These are phyloP conservation scores for Eristalis pertinax DNA, from an alignment of 2,888 invertebrate species.

Conservation along the genomic window DNA sequence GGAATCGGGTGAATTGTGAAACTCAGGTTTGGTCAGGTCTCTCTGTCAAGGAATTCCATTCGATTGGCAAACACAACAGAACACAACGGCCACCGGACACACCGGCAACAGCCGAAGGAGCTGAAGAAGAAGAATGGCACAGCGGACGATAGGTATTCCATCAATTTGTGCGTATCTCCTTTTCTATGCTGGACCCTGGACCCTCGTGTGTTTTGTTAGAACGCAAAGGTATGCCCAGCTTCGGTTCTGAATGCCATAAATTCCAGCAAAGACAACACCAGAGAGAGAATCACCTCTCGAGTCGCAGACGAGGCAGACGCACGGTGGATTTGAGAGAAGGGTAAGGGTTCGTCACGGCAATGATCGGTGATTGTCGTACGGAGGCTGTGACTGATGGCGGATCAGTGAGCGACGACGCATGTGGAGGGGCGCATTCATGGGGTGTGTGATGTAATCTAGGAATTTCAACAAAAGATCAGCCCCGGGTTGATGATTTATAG, in stretches of 20 bases:
- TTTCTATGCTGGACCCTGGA: constrained; percentile 39
- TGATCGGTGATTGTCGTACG: constrained; percentile 38
- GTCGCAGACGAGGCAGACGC: constrained; percentile 37
- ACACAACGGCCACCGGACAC: neutral
- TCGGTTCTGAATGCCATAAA: constrained; percentile 50
- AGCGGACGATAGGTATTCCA: constrained; percentile 65
- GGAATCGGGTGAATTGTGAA: constrained; percentile 59
- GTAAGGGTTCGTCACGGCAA: constrained; percentile 46
- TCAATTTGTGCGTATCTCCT: constrained; percentile 70
- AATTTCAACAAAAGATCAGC: neutral
- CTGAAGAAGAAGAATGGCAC: constrained; percentile 52
- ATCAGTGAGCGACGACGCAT: neutral
- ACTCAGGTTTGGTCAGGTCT: constrained; percentile 45
- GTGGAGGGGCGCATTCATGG: neutral
- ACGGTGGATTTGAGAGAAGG: constrained; percentile 4
- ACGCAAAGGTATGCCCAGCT: constrained; percentile 45
- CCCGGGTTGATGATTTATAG: neutral
- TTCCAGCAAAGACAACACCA: constrained; percentile 31
- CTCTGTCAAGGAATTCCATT: constrained; percentile 51
- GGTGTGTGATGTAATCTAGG: neutral
- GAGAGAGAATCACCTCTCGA: constrained; percentile 1
- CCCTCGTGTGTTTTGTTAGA: constrained; percentile 42
- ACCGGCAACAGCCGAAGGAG: neutral
- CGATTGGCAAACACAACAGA: neutral
- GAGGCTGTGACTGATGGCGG: constrained; percentile 33